Evolutionary conservation across 2,888 invertebrate genomes (phyloP).

Genomic region (Agapostemon virescens): DNA sequence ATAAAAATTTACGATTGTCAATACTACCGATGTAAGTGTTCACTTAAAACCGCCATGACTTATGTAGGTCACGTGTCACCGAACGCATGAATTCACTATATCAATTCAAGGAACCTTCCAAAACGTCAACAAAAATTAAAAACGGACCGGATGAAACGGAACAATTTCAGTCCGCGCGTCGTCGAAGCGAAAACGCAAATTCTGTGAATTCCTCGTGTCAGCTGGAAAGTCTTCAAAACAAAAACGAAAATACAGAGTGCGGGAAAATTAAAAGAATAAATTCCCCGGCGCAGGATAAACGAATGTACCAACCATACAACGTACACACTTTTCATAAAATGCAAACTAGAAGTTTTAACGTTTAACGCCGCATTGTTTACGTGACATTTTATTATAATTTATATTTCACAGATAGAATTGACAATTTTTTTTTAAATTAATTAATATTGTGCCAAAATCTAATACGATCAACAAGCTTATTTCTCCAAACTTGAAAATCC

Average conservation of each 20-base stretch:
- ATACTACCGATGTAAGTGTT: background rate
- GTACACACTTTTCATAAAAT: too few species aligned
- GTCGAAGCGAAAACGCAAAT: background rate
- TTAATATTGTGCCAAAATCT: background rate
- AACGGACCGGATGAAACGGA: slow-evolving; percentile 5
- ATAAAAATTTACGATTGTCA: background rate
- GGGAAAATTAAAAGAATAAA: slow-evolving; percentile 2
- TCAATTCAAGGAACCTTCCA: slow-evolving; percentile 4
- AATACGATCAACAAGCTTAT: background rate
- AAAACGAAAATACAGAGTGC: background rate
- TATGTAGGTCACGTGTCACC: background rate
- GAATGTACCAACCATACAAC: background rate
- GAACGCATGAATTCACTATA: background rate
- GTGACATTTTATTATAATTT: too few species aligned
- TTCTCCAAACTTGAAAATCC: background rate
- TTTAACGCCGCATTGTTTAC: too few species aligned
- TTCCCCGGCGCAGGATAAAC: background rate
- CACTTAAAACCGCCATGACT: background rate
- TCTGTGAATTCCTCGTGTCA: background rate
- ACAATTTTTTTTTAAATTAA: background rate
- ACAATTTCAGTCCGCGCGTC: background rate
- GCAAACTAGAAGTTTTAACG: background rate
- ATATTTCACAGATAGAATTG: background rate
- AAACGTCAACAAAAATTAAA: slow-evolving; percentile 6
- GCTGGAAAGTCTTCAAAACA: slow-evolving; percentile 11